Percentiles rank a stretch among this genome's conserved stretches.
Evolutionary conservation across 92 coral and sea anemone species (phyloP).

Genomic region (Bergia puertoricense): DNA sequence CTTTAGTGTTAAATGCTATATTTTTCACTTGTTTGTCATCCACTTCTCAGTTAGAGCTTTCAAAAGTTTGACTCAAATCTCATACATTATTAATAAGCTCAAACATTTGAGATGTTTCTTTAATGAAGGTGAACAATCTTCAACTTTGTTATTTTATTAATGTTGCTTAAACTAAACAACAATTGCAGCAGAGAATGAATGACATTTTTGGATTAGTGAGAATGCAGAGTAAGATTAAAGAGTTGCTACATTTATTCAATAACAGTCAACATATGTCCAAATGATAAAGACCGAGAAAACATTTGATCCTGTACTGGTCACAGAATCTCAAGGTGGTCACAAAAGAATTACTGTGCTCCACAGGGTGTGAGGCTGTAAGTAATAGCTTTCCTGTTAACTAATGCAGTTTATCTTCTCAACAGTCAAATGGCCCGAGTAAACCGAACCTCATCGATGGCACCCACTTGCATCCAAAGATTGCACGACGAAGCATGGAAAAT

Average conservation of each 20-base stretch:
- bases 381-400: background rate
- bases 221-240: background rate
- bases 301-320: background rate
- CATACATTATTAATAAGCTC: conserved; percentile 9
- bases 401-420: conserved; percentile 4
- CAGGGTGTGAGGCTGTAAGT: background rate
- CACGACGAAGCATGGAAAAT: conserved; percentile 77
- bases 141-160: conserved; percentile 20
- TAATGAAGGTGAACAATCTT: conserved; percentile 30
- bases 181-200: conserved; percentile 10
- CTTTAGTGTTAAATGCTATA: background rate
- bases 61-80: conserved; percentile 16
- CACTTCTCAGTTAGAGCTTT: conserved; percentile 13
- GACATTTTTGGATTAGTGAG: conserved; percentile 27
- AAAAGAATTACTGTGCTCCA: background rate
- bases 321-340: background rate
- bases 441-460: conserved; percentile 67
- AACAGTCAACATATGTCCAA: background rate
- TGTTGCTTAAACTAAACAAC: conserved; percentile 15
- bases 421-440: conserved; percentile 81
- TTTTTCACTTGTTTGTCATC: conserved; percentile 20
- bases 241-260: background rate
- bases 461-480: conserved; percentile 67
- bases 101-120: conserved; percentile 21
- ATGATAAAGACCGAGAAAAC: background rate